Conservation (phyloP, 2,113 vertebrate genomes). For the Ibidorhyncha struthersii region DNA sequence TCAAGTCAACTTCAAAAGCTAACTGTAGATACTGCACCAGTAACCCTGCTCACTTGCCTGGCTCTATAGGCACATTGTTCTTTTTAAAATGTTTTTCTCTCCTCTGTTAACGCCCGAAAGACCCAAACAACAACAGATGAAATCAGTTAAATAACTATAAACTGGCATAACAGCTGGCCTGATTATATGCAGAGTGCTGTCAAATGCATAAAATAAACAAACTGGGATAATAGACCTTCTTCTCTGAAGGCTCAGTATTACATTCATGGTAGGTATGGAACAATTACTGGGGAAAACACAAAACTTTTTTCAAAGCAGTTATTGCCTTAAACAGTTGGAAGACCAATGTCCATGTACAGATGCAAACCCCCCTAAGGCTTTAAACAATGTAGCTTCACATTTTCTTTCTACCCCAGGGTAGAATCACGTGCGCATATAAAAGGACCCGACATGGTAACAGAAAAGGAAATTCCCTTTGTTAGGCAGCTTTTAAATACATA, state of each 20-base stretch:
- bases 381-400: background rate
- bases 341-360: background rate
- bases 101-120: background rate
- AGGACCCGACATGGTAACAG: background rate
- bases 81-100: background rate
- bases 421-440: background rate
- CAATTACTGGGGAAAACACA: background rate
- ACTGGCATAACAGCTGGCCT: background rate
- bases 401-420: background rate
- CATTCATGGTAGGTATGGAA: background rate
- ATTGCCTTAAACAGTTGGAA: background rate
- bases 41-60: background rate
- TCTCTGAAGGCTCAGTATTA: background rate
- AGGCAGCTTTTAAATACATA: slow-evolving; percentile 47
- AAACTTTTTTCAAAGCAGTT: background rate
- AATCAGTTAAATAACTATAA: background rate
- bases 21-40: background rate
- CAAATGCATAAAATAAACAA: background rate
- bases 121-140: background rate
- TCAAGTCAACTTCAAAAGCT: background rate
- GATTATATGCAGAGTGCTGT: background rate
- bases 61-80: background rate
- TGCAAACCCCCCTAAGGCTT: background rate
- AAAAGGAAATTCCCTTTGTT: background rate
- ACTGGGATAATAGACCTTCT: background rate